phyloP scores from a whole-genome alignment of 1,140 invertebrate species.

The Euura saliciscinereae region DNA sequence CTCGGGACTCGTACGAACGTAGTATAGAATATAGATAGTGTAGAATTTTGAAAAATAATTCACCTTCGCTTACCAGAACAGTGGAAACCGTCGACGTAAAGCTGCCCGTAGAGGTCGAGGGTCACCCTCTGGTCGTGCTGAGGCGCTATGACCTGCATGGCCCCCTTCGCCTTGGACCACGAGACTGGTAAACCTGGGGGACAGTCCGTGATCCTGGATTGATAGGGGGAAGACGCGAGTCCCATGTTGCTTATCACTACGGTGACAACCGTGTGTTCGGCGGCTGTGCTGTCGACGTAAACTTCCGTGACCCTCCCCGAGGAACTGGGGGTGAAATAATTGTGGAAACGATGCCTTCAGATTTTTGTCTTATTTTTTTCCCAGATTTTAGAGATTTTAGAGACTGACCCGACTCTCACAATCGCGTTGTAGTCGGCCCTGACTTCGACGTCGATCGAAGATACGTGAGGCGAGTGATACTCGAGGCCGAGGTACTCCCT shows the following conservation, averaged over 20 bases:
- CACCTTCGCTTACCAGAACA: slow-evolving; percentile 40
- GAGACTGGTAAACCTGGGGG: slow-evolving; percentile 49
- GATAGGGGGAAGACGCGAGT: slow-evolving; percentile 46
- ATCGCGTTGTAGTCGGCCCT: slow-evolving; percentile 54
- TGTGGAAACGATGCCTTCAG: background rate
- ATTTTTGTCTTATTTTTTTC: slow-evolving; percentile 10
- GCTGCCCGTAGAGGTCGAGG: slow-evolving; percentile 44
- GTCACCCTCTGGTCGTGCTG: slow-evolving; percentile 53
- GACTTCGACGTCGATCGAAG: slow-evolving; percentile 53
- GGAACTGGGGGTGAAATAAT: slow-evolving; percentile 26
- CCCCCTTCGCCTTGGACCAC: slow-evolving; percentile 48
- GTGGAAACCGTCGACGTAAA: slow-evolving; percentile 47
- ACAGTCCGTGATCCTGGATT: slow-evolving; percentile 50
- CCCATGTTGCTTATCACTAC: slow-evolving; percentile 56
- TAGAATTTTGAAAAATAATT: background rate
- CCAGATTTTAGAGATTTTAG: background rate
- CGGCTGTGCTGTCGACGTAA: slow-evolving; percentile 49
- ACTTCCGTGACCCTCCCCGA: slow-evolving; percentile 53
- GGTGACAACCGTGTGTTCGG: slow-evolving; percentile 48
- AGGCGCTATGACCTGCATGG: slow-evolving; percentile 47
- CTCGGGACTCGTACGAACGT: background rate
- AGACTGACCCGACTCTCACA: slow-evolving; percentile 43
- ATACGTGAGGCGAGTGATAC: slow-evolving; percentile 47
- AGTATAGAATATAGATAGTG: too few species aligned
- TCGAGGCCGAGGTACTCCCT: slow-evolving; percentile 48